Conservation (phyloP, 1,140 invertebrate genomes). For the Calliphora vicina region DNA sequence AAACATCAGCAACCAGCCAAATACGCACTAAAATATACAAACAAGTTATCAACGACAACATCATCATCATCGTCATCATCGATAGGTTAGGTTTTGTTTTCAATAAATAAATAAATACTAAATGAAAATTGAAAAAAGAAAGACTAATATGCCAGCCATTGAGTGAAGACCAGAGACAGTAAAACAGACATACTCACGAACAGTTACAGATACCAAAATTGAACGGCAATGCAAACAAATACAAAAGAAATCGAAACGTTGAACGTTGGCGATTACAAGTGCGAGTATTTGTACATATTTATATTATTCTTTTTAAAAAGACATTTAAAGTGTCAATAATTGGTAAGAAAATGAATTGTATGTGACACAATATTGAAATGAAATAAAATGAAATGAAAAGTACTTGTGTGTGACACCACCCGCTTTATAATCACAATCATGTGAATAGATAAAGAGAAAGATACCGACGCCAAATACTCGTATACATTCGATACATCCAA, state of each 20-base stretch:
- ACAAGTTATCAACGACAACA: neutral
- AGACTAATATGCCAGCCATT: neutral
- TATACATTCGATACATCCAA: neutral
- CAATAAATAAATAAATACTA: neutral
- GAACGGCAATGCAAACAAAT: neutral
- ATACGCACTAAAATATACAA: neutral
- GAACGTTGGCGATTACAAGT: neutral
- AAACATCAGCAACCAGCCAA: neutral
- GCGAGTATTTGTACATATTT: neutral
- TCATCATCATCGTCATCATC: neutral
- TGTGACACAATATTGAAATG: slow-evolving; percentile 1
- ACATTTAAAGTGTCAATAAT: slow-evolving; percentile 17
- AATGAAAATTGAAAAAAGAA: neutral
- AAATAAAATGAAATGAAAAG: slow-evolving; percentile 8
- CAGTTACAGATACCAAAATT: neutral
- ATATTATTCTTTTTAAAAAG: neutral
- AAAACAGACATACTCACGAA: neutral
- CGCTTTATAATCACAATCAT: slow-evolving; percentile 2
- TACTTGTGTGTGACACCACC: neutral
- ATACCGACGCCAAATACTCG: neutral
- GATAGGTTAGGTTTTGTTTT: neutral
- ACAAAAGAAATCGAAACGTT: neutral
- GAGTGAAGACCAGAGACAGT: neutral
- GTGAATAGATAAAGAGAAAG: slow-evolving; percentile 9
- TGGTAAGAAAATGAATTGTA: neutral